phyloP scores from a whole-genome alignment of 1,140 invertebrate species.

The Melitaea cinxia region DNA sequence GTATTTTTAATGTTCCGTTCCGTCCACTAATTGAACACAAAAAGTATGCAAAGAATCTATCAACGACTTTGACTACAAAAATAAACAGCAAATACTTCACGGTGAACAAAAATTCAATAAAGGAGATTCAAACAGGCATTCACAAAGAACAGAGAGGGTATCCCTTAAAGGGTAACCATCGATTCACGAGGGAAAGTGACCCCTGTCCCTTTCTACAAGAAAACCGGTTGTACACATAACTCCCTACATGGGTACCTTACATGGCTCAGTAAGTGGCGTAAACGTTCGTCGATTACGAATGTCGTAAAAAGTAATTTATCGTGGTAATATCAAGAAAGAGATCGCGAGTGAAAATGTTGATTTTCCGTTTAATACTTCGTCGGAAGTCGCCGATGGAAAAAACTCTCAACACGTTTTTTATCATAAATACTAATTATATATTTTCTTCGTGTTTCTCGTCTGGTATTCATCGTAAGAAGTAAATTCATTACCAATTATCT shows the following conservation, averaged over 20 bases:
- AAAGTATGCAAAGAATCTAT: not conserved
- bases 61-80: not conserved
- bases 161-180: constrained; percentile 49
- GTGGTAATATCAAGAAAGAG: constrained; percentile 26
- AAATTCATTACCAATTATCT: not conserved
- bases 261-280: constrained; percentile 24
- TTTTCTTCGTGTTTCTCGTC: not conserved
- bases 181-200: constrained; percentile 64
- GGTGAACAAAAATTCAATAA: constrained; percentile 19
- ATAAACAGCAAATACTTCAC: constrained; percentile 5
- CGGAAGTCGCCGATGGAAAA: not conserved
- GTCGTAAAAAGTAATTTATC: constrained; percentile 36
- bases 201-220: constrained; percentile 55
- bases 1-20: too few species aligned
- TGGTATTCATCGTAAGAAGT: not conserved
- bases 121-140: constrained; percentile 19
- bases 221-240: constrained; percentile 32
- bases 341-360: constrained; percentile 7
- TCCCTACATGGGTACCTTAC: too few species aligned
- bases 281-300: constrained; percentile 21
- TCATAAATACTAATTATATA: not conserved
- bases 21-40: too few species aligned
- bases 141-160: constrained; percentile 24
- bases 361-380: not conserved
- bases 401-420: not conserved